A percentile compares a stretch with the other conserved stretches of the same genome.
Evolutionary conservation across 53 echinoderm and acorn worm genomes (phyloP).

Genomic region (Echinarachnius parma): DNA sequence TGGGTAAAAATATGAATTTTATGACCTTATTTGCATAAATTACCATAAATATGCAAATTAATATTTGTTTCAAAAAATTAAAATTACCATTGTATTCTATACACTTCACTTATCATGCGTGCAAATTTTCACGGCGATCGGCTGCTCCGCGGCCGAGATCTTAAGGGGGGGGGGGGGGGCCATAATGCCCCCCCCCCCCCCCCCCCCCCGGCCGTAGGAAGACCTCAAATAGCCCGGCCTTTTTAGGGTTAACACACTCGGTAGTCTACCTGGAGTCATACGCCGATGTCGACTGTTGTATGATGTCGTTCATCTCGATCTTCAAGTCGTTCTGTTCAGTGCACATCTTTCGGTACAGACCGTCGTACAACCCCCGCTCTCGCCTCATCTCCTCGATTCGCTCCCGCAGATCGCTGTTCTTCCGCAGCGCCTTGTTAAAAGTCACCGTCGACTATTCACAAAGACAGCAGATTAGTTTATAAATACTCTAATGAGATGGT

Average conservation of each 20-base stretch:
- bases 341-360: constrained; percentile 66
- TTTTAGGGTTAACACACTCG: not conserved
- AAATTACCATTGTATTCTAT: too few relatives aligned
- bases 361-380: constrained; percentile 79
- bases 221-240: not conserved
- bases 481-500: too few relatives aligned
- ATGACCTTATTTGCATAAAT: too few relatives aligned
- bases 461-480: too few relatives aligned
- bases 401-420: constrained; percentile 69
- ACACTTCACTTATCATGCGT: too few relatives aligned
- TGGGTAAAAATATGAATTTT: too few relatives aligned
- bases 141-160: too few relatives aligned
- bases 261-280: constrained; percentile 68
- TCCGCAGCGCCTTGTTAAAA: constrained; percentile 77
- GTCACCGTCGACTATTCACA: constrained; percentile 52
- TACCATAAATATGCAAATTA: too few relatives aligned
- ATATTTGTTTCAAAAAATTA: too few relatives aligned
- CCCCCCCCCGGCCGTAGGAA: not conserved
- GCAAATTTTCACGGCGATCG: too few relatives aligned
- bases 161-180: too few relatives aligned
- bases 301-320: constrained; percentile 66
- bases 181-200: not conserved
- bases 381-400: constrained; percentile 75
- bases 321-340: constrained; percentile 79
- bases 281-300: constrained; percentile 77